Evolutionary conservation across 2,113 vertebrate species (phyloP).

Genomic region (Mesitornis unicolor): DNA sequence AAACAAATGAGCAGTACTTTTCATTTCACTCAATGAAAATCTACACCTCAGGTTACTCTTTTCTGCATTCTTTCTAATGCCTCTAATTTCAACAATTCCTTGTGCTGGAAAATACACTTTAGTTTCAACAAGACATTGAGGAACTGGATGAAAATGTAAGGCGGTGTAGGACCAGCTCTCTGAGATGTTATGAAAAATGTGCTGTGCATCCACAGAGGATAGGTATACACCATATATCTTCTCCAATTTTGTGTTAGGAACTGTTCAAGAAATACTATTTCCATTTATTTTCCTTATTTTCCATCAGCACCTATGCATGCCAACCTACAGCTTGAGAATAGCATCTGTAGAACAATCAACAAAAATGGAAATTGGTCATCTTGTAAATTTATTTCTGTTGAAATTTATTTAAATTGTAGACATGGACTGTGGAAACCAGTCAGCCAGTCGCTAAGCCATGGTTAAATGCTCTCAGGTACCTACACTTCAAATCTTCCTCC

Average conservation of each 20-base stretch:
- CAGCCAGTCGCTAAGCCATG: neutral
- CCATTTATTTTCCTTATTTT: neutral
- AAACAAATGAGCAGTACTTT: neutral
- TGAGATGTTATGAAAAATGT: neutral
- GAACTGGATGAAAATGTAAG: neutral
- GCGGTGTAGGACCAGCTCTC: neutral
- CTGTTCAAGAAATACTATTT: neutral
- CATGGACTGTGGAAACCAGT: neutral
- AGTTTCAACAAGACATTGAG: neutral
- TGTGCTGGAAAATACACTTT: neutral
- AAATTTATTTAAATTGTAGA: rapidly evolving
- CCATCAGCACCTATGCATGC: neutral
- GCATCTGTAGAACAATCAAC: neutral
- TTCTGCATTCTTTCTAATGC: neutral
- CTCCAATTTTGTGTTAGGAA: neutral
- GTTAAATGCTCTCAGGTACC: neutral
- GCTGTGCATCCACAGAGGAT: neutral
- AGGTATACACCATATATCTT: neutral
- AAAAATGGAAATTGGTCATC: neutral
- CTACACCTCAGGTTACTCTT: neutral
- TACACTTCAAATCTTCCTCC: neutral
- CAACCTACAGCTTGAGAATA: neutral
- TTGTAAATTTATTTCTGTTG: neutral
- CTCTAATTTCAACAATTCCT: neutral
- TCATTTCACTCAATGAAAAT: neutral